A percentile compares a stretch with the other conserved stretches of the same genome.
These are phyloP conservation scores for Neolamprologus toae DNA, from an alignment of 2,113 vertebrate genomes.

Conservation along the genomic window DNA sequence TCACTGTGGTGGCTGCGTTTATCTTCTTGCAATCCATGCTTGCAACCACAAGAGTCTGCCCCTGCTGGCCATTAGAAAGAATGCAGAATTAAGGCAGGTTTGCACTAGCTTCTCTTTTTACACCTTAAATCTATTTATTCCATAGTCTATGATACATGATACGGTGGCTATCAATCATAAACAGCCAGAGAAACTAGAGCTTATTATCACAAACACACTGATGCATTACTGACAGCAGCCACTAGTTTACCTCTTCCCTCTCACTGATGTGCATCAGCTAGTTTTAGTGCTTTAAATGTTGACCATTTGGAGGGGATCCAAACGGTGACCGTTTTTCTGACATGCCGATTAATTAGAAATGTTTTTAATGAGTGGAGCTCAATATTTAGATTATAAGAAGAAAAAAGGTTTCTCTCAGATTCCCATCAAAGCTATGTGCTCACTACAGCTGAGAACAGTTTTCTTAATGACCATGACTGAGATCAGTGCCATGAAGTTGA, in stretches of 20 bases:
- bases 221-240: background rate
- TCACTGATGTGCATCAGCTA: background rate
- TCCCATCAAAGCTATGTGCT: background rate
- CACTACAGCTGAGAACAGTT: conserved; percentile 28
- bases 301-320: background rate
- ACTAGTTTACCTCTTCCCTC: background rate
- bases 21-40: background rate
- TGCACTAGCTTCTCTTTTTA: background rate
- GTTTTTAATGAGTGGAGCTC: background rate
- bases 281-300: background rate
- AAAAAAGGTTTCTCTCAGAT: background rate
- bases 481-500: background rate
- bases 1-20: background rate
- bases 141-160: background rate
- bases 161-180: background rate
- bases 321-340: background rate
- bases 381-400: background rate
- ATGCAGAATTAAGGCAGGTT: background rate
- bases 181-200: background rate
- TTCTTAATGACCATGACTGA: conserved; percentile 18
- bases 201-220: background rate
- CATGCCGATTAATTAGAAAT: background rate
- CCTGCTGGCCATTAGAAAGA: background rate
- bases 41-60: background rate
- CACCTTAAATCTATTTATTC: background rate